Base-by-base conservation (phyloP, 1,140 invertebrate genomes). In the Palaemon carinicauda region DNA sequence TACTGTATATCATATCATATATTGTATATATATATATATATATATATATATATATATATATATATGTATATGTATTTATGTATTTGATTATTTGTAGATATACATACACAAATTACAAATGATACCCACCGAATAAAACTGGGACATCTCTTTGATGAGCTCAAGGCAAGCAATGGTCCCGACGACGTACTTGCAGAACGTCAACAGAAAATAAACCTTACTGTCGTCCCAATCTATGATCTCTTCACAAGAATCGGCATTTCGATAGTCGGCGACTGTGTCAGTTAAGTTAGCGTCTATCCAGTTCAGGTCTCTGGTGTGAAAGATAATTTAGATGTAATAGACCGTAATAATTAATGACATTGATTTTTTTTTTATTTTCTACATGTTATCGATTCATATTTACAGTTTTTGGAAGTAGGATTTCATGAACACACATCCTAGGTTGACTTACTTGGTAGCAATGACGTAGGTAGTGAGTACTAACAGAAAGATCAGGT, bases 401-500 rank as follows among this genome's bases (percentile, higher is more conserved):
- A n/a, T n/a, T n/a, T n/a, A n/a, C n/a, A n/a, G n/a, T n/a, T n/a
- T n/a, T n/a, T n/a, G n/a, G n/a, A n/a, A n/a, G n/a, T n/a, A n/a
- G n/a, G n/a, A n/a, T n/a, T n/a, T n/a, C n/a, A n/a, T n/a, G n/a
- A n/a, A n/a, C n/a, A n/a, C n/a, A n/a, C n/a, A n/a, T n/a, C n/a
- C 41, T 27, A 60, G 52, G 15, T 27, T 56, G 27, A 29, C 65
- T 82, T 51, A 82, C 80, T 71, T 82, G 60, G 69, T 71, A 14
- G 65, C 33, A 4, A 82, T 65, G n/a, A 82, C 80, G 27, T 74
- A 82, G 33, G 69, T 33, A 21, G 69, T 53, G 3, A 82, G 24
- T 14, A 51, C 51, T 4, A 82, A 15, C 15, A 82, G 33, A 27
- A 82, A 82, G 10, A 82, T 29, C 51, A 82, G 50, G 69, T 82